Evolutionary conservation across 2,888 invertebrate species (phyloP), one percentile per base, ranked within the genome.

Genomic region (Troides aeacus): DNA sequence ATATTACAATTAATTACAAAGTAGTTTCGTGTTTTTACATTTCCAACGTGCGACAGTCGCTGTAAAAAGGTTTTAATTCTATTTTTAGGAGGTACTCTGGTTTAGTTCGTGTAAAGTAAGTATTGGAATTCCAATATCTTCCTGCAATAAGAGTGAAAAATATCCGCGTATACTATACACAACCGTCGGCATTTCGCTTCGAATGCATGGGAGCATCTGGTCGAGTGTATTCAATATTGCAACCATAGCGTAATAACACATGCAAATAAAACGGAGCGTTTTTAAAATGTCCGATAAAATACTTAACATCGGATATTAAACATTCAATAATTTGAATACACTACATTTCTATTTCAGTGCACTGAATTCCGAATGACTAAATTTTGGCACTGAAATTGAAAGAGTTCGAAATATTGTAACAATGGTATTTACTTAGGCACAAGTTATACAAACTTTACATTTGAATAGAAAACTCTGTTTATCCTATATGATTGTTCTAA

Each of bases 201-300:
- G 81, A 85, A 85, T 84, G 85, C 87, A 80, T 60, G 74, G 79
- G 80, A 79, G 79, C 79, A 79, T 77, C 78, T 78, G 82, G 79
- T 79, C 77, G 74, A 79, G 78, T 82, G 81, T 83, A 81, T 80
- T 81, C 83, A 81, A 85, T 88, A 89, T 88, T 86, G 86, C 88
- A 87, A 87, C 82, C 86, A 86, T 84, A 83, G 84, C 81, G 82
- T 84, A 83, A 81, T 84, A 85, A 66, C 46, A 30, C 50, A 60
- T 30, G 59, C 42, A 59, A 66, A 66, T 59, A 66, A 59, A 60
- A 60, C 59, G 60, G 60, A 60, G 15, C 3, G 1, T 53, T 53
- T 53, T 53, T 53, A 46, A 46, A 46, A 46, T 46, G 53, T 53
- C n/a, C 53, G 53, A 53, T 53, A 53, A 53, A 53, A 53, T n/a